Conservation (phyloP, 2,797 vertebrate genomes). For the Lates japonicus region DNA sequence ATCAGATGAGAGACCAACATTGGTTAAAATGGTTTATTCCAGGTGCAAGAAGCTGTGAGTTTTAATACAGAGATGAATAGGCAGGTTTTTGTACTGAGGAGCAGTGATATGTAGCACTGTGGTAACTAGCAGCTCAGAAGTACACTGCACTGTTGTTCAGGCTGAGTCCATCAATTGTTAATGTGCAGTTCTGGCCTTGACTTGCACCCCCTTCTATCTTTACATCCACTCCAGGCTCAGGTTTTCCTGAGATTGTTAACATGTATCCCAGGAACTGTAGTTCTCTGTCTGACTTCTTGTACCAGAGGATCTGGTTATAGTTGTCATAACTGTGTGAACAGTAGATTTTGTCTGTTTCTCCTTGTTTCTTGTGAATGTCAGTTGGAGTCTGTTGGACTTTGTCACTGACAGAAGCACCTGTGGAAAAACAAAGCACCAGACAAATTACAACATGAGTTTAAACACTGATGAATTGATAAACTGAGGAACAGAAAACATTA, state of each 20-base stretch:
- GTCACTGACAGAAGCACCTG: too few species aligned
- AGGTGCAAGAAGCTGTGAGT: conserved; percentile 6
- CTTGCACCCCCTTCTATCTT: conserved; percentile 38
- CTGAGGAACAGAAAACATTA: too few species aligned
- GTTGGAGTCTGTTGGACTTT: too few species aligned
- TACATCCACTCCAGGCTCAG: conserved; percentile 14
- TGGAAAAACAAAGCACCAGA: too few species aligned
- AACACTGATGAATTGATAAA: too few species aligned
- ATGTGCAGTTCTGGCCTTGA: conserved; percentile 23
- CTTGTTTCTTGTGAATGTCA: too few species aligned
- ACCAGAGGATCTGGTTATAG: conserved; percentile 69
- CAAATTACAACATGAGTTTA: too few species aligned
- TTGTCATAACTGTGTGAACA: rapidly evolving
- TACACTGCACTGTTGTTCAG: conserved; percentile 62
- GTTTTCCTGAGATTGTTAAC: rapidly evolving
- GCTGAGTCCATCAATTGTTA: conserved; percentile 30
- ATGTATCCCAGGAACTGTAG: conserved; percentile 64
- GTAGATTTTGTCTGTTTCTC: too few species aligned
- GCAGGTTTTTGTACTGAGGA: conserved; percentile 60
- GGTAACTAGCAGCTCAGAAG: conserved; percentile 72
- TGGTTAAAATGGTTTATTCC: conserved; percentile 3
- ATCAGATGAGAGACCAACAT: background rate
- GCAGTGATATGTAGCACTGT: conserved; percentile 51
- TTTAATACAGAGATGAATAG: background rate
- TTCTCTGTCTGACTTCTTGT: conserved; percentile 50